These are phyloP conservation scores for Streblospio benedicti DNA, from an alignment of 1,140 invertebrate genomes.

Conservation along the genomic window DNA sequence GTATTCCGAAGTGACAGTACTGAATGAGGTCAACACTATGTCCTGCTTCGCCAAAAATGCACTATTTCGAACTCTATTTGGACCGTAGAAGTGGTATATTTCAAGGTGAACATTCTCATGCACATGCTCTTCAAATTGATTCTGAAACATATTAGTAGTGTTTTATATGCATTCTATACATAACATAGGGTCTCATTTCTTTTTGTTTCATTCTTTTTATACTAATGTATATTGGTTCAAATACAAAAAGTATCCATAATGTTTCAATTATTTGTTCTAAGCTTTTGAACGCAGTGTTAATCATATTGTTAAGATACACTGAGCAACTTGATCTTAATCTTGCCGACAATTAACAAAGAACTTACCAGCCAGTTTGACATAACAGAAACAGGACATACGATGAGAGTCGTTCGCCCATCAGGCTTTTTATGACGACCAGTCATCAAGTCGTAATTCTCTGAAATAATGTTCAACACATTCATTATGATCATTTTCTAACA, in stretches of 20 bases:
- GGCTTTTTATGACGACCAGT: conserved; percentile 22
- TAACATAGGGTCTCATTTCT: too few relatives aligned
- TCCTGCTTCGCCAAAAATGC: conserved; percentile 44
- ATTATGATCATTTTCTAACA: too few relatives aligned
- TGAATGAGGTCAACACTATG: conserved; percentile 50
- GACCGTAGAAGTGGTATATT: conserved; percentile 27
- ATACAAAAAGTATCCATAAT: too few relatives aligned
- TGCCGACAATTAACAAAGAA: conserved; percentile 56
- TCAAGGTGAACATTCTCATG: conserved; percentile 23
- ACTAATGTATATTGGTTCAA: too few relatives aligned
- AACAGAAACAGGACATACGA: conserved; percentile 71
- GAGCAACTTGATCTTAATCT: too few relatives aligned
- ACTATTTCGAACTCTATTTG: conserved; percentile 20
- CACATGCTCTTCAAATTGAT: conserved; percentile 28
- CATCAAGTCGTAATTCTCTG: conserved; percentile 21
- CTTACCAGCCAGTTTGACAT: conserved; percentile 67
- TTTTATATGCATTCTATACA: too few relatives aligned
- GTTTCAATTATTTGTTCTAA: too few relatives aligned
- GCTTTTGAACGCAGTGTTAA: too few relatives aligned
- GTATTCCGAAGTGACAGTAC: conserved; percentile 24
- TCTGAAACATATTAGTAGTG: conserved; percentile 10
- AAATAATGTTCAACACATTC: too few relatives aligned
- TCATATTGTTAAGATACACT: too few relatives aligned
- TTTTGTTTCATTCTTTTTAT: too few relatives aligned
- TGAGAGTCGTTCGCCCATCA: conserved; percentile 58